A percentile compares a stretch with the other conserved stretches of the same genome.
These are phyloP conservation scores for Calypte anna DNA, from an alignment of 2,113 vertebrate genomes.

Conservation along the genomic window DNA sequence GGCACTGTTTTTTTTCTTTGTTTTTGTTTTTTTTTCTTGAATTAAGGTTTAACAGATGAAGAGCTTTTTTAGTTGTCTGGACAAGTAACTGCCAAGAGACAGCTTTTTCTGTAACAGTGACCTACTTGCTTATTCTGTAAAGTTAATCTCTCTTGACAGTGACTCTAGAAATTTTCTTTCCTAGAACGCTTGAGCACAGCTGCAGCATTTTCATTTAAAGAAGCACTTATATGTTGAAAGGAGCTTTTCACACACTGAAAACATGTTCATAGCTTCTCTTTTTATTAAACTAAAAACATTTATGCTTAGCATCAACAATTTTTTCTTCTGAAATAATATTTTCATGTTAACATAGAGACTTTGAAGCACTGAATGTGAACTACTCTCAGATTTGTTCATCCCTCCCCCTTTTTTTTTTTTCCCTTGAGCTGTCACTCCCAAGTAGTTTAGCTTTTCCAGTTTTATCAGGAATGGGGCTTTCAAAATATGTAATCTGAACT, in stretches of 20 bases:
- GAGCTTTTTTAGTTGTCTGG: conserved; percentile 60
- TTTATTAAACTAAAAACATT: not conserved
- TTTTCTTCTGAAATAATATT: not conserved
- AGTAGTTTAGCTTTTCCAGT: not conserved
- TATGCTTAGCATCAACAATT: not conserved
- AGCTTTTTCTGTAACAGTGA: conserved; percentile 72
- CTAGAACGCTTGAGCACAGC: conserved; percentile 55
- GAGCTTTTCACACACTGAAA: not conserved
- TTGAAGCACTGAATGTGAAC: not conserved
- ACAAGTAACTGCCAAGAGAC: conserved; percentile 38
- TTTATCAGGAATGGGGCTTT: not conserved
- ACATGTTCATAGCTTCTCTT: not conserved
- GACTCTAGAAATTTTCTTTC: conserved; percentile 68
- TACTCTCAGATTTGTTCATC: not conserved
- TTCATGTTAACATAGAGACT: not conserved
- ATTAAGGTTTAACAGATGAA: conserved; percentile 57
- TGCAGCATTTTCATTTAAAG: conserved; percentile 54
- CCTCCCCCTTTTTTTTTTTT: not conserved
- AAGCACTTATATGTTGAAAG: conserved; percentile 20
- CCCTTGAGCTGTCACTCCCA: not conserved
- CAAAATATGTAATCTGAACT: not conserved
- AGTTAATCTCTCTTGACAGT: conserved; percentile 69
- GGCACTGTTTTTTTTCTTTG: not conserved
- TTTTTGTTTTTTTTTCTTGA: not conserved
- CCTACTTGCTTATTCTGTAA: conserved; percentile 71